A percentile compares a stretch with the other conserved stretches of the same genome.
Evolutionary conservation across 1,140 invertebrate species (phyloP).

Genomic region (Drosophila tsacasi): DNA sequence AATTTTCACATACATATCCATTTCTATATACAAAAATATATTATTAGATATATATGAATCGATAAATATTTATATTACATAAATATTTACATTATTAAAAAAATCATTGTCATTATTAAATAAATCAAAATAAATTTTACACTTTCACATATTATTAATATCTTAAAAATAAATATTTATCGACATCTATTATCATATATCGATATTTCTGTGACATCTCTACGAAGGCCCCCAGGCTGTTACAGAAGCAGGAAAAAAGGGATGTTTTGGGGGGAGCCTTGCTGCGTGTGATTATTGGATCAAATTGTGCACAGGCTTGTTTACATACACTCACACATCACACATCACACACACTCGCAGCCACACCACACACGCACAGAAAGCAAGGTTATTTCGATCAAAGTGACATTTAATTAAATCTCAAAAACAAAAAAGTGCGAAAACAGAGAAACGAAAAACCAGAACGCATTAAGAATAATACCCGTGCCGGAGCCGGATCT

Average conservation of each 20-base stretch:
- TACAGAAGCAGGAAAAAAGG: conserved; percentile 5
- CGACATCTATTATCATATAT: not conserved
- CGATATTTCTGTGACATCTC: not conserved
- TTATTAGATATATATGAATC: no score
- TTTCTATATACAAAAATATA: no score
- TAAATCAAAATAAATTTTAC: no score
- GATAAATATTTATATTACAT: no score
- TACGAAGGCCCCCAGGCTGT: not conserved
- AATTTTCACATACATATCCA: no score
- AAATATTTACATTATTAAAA: no score
- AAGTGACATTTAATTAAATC: conserved; percentile 80
- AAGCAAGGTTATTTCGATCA: conserved; percentile 68
- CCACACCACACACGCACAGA: conserved; percentile 2
- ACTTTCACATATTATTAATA: no score
- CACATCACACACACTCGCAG: conserved; percentile 7
- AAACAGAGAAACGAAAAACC: conserved; percentile 37
- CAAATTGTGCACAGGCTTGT: conserved; percentile 40
- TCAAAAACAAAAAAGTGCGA: conserved; percentile 23
- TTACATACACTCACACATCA: conserved; percentile 18
- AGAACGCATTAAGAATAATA: conserved; percentile 38
- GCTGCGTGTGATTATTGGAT: conserved; percentile 69
- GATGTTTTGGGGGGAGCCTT: conserved; percentile 27
- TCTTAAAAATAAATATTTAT: not conserved
- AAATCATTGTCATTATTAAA: no score
- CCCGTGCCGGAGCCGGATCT: not conserved